These are phyloP conservation scores for Anastrepha ludens DNA, from an alignment of 1,140 invertebrate species.

Conservation along the genomic window DNA sequence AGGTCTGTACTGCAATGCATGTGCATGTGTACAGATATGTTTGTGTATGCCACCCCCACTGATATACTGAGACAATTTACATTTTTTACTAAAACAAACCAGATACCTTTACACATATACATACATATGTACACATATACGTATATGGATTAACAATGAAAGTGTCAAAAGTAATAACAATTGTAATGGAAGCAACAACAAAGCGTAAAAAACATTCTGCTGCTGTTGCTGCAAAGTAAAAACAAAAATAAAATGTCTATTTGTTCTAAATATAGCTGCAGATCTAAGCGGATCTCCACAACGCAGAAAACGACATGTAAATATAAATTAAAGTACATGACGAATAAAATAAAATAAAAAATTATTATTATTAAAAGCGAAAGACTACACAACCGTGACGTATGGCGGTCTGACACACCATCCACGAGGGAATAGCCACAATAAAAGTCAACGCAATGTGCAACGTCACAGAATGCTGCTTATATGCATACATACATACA, in stretches of 20 bases:
- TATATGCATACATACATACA: no score
- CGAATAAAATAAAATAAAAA: not conserved
- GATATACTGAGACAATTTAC: not conserved
- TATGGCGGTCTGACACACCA: not conserved
- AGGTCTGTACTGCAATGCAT: not conserved
- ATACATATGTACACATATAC: not conserved
- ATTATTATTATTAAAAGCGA: not conserved
- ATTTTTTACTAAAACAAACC: not conserved
- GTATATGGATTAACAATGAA: not conserved
- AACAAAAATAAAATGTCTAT: not conserved
- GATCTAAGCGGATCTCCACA: conserved; percentile 38
- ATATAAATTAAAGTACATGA: conserved; percentile 18
- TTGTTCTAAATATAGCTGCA: conserved; percentile 37
- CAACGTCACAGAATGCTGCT: not conserved
- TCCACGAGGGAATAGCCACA: not conserved
- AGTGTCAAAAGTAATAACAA: conserved; percentile 29
- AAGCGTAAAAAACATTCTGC: not conserved
- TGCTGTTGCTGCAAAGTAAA: not conserved
- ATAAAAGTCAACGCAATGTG: not conserved
- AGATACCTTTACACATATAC: no score
- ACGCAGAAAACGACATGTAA: conserved; percentile 4
- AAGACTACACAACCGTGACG: conserved; percentile 16
- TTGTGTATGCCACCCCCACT: not conserved
- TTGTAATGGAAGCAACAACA: not conserved
- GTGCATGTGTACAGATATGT: not conserved